These are phyloP conservation scores for Pteronotus mesoamericanus DNA, from an alignment of 2,797 vertebrate species.

Conservation along the genomic window DNA sequence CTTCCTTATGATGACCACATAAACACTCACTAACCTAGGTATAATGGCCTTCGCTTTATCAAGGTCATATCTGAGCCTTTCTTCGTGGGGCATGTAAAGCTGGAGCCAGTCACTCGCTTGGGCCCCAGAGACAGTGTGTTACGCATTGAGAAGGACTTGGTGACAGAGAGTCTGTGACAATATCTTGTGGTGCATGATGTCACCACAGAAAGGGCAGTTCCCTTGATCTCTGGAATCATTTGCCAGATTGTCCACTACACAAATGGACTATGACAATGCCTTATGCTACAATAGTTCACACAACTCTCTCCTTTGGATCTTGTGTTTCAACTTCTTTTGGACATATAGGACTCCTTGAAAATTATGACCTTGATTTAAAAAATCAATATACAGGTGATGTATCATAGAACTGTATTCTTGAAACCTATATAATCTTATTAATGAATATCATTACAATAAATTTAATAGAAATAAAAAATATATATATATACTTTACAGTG, in stretches of 20 bases:
- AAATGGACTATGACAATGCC: background rate
- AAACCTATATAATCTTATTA: background rate
- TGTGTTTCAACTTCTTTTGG: background rate
- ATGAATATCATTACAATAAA: background rate
- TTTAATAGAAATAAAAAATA: background rate
- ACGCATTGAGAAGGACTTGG: background rate
- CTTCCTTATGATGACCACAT: background rate
- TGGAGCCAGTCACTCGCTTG: background rate
- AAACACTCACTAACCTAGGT: background rate
- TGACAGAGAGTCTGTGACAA: background rate
- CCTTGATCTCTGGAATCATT: background rate
- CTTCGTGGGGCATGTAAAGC: background rate
- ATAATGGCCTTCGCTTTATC: background rate
- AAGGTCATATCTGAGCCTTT: background rate
- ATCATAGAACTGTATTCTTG: background rate
- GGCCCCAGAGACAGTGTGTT: background rate
- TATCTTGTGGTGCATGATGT: background rate
- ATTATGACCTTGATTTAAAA: background rate
- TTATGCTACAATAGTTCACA: background rate
- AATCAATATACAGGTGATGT: background rate
- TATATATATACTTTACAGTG: background rate
- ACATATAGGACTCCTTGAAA: background rate
- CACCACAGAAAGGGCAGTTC: background rate
- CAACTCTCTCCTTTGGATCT: background rate
- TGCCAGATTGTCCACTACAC: background rate